Percentiles rank a stretch among this genome's conserved stretches.
phyloP scores from a whole-genome alignment of 2,888 invertebrate genomes.

The Nudaria mundana region DNA sequence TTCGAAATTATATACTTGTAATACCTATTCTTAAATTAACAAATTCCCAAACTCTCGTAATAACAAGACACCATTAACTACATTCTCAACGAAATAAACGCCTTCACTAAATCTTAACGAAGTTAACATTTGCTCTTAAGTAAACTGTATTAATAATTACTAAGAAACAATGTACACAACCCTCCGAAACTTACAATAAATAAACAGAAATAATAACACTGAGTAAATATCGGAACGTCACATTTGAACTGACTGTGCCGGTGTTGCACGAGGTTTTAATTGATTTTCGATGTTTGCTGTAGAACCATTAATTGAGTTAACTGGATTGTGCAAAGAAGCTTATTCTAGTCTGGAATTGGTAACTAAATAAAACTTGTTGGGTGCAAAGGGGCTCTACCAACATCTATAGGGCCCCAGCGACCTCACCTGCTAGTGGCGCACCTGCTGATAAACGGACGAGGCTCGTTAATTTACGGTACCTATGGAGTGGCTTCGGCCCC shows the following conservation, averaged over 20 bases:
- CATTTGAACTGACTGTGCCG: slow-evolving; percentile 17
- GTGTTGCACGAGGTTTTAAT: slow-evolving; percentile 27
- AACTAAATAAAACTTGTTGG: no score
- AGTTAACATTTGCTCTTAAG: slow-evolving; percentile 1
- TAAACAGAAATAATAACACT: slow-evolving; percentile 17
- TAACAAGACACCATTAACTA: not conserved
- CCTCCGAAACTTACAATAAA: slow-evolving; percentile 11
- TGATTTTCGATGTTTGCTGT: slow-evolving; percentile 42
- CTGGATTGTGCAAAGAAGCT: slow-evolving; percentile 13
- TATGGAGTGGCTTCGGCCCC: no score
- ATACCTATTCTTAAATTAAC: no score
- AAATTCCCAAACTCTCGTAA: no score
- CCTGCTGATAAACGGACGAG: no score
- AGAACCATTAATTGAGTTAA: slow-evolving; percentile 29
- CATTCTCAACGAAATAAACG: no score
- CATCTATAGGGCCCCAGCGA: no score
- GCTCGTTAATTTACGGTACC: no score
- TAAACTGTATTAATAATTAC: slow-evolving; percentile 4
- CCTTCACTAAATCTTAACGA: not conserved
- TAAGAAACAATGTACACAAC: slow-evolving; percentile 4
- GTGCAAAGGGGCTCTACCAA: no score
- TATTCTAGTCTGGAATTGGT: no score
- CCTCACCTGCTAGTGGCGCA: no score
- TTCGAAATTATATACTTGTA: no score
- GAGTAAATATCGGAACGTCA: slow-evolving; percentile 26